Conservation (phyloP, 2,113 vertebrate species). For the Balaeniceps rex region DNA sequence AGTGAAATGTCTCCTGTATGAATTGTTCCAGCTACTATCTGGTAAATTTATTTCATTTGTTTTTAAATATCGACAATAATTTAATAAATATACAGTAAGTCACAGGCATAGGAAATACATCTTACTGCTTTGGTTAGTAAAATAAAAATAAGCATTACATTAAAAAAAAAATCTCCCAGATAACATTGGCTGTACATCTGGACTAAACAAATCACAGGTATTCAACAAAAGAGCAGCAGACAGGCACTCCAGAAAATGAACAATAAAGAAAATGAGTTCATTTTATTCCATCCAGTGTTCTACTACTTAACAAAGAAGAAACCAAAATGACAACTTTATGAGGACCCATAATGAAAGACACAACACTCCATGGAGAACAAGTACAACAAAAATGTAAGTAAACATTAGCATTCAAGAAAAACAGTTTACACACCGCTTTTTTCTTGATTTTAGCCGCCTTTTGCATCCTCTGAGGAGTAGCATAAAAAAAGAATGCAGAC, state of each 20-base stretch:
- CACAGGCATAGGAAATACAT: not conserved
- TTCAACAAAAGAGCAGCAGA: not conserved
- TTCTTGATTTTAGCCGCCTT: constrained; percentile 99
- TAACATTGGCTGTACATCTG: not conserved
- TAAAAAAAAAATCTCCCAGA: not conserved
- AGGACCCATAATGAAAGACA: not conserved
- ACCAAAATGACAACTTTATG: not conserved
- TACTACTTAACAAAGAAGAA: not conserved
- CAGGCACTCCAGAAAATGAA: not conserved
- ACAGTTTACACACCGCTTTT: constrained; percentile 96
- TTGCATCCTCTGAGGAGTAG: constrained; percentile 95
- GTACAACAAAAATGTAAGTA: constrained; percentile 1
- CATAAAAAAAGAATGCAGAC: constrained; percentile 78
- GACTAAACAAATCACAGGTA: not conserved
- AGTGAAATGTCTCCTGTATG: not conserved
- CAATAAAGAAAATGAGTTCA: not conserved
- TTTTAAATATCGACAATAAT: not conserved
- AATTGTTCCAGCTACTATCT: not conserved
- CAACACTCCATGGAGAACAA: constrained; percentile 3
- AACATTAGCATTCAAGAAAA: constrained; percentile 54
- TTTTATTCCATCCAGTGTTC: not conserved
- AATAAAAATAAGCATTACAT: not conserved
- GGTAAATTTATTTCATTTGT: not conserved
- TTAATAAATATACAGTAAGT: not conserved
- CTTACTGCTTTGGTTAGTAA: not conserved